phyloP scores from a whole-genome alignment of 2,888 invertebrate genomes.

The Bellardia bayeri region DNA sequence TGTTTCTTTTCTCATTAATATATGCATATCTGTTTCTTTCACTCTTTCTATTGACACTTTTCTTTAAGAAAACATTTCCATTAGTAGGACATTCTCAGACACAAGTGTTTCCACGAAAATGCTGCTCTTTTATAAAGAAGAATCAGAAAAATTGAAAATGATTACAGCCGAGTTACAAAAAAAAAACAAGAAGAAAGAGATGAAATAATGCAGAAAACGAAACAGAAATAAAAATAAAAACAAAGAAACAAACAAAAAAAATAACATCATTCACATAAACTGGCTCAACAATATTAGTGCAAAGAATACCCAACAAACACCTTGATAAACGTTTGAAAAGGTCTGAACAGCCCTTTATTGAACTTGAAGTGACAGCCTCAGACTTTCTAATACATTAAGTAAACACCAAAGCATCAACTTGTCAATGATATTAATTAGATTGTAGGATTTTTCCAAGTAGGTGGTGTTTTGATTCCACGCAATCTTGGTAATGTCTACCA shows the following conservation, averaged over 20 bases:
- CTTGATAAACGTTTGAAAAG: not conserved
- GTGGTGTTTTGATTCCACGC: too few species aligned
- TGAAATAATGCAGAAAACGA: not conserved
- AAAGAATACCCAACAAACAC: not conserved
- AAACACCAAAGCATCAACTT: too few species aligned
- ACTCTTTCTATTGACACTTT: constrained; percentile 1
- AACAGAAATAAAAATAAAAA: constrained; percentile 4
- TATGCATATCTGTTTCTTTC: not conserved
- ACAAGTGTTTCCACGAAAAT: constrained; percentile 60
- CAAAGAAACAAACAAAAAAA: constrained; percentile 15
- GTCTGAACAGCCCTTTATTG: too few species aligned
- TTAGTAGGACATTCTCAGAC: constrained; percentile 36
- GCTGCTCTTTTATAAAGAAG: not conserved
- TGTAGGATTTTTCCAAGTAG: too few species aligned
- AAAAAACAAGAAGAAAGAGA: not conserved
- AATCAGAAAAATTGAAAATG: not conserved
- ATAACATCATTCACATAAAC: constrained; percentile 9
- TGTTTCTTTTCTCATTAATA: not conserved
- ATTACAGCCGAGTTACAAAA: not conserved
- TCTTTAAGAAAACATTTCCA: constrained; percentile 10
- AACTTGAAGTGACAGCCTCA: too few species aligned
- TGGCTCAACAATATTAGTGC: not conserved
- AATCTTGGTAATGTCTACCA: too few species aligned
- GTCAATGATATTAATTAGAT: too few species aligned
- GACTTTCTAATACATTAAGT: too few species aligned